Evolutionary conservation across 2,797 vertebrate species (phyloP).

Genomic region (Cyprinodon diabolis): DNA sequence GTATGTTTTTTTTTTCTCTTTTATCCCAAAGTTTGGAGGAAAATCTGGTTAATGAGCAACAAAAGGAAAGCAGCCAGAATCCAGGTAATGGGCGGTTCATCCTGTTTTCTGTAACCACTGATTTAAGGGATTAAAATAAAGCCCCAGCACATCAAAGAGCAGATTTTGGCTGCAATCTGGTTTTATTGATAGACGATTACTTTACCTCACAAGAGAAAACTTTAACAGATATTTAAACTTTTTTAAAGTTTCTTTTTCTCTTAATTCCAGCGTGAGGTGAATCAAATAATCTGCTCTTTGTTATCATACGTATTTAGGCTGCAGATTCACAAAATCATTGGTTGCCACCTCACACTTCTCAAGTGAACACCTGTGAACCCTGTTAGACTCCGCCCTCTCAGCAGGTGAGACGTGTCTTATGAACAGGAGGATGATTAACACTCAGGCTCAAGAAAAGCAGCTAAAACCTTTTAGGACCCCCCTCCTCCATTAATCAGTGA

Average conservation of each 20-base stretch:
- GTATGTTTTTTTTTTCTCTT: neutral
- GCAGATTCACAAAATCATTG: neutral
- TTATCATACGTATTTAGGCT: neutral
- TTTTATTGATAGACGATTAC: neutral
- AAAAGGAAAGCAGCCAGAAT: neutral
- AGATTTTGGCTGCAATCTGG: neutral
- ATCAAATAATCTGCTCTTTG: neutral
- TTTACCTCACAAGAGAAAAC: neutral
- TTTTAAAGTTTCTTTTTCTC: neutral
- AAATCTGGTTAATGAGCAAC: neutral
- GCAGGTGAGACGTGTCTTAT: conserved; percentile 62
- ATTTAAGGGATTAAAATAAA: neutral
- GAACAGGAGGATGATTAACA: conserved; percentile 64
- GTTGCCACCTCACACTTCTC: neutral
- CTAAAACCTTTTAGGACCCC: conserved; percentile 6
- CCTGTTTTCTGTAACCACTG: neutral
- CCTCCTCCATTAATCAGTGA: conserved; percentile 1
- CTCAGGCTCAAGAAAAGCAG: conserved; percentile 50
- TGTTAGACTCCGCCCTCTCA: conserved; percentile 33
- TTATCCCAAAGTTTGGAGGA: neutral
- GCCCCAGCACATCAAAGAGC: conserved; percentile 1
- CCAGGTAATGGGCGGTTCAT: neutral
- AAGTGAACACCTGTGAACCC: conserved; percentile 5
- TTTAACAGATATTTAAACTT: neutral
- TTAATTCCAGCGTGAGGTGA: neutral